Conservation (phyloP, 2,888 invertebrate genomes). For the Euclidia mi region DNA sequence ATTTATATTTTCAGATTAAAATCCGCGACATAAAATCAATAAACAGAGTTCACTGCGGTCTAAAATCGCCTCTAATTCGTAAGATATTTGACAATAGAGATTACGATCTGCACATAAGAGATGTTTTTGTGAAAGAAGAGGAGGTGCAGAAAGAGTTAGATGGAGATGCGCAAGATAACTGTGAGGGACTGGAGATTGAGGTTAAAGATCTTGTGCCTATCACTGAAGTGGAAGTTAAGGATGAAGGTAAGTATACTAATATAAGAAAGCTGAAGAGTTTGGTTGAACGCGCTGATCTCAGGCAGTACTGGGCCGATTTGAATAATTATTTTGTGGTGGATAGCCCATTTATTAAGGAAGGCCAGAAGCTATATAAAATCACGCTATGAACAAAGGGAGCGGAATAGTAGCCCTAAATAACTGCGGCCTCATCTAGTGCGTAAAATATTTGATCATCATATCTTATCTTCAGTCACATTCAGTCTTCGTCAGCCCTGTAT, state of each 20-base stretch:
- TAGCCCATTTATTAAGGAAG: too few relatives aligned
- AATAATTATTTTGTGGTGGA: too few relatives aligned
- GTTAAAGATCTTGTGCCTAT: slow-evolving; percentile 30
- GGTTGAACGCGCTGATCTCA: too few relatives aligned
- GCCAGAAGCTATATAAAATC: too few relatives aligned
- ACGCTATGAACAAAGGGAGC: too few relatives aligned
- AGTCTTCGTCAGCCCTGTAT: too few relatives aligned
- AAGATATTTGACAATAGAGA: slow-evolving; percentile 64
- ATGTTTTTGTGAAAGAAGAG: slow-evolving; percentile 47
- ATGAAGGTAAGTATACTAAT: slow-evolving; percentile 57
- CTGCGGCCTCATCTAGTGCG: too few relatives aligned
- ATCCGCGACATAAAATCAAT: slow-evolving; percentile 71
- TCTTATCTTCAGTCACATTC: too few relatives aligned
- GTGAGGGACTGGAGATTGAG: slow-evolving; percentile 12
- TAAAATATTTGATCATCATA: too few relatives aligned
- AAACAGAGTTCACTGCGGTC: slow-evolving; percentile 56
- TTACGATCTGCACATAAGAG: slow-evolving; percentile 58
- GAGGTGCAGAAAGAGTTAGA: background rate
- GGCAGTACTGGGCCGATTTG: too few relatives aligned
- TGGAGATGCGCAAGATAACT: background rate
- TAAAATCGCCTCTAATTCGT: slow-evolving; percentile 61
- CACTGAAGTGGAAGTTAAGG: slow-evolving; percentile 63
- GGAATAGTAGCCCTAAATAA: too few relatives aligned
- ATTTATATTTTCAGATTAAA: slow-evolving; percentile 65
- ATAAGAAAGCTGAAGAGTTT: too few relatives aligned